phyloP scores from a whole-genome alignment of 2,113 vertebrate species.

The Donacobius atricapilla region DNA sequence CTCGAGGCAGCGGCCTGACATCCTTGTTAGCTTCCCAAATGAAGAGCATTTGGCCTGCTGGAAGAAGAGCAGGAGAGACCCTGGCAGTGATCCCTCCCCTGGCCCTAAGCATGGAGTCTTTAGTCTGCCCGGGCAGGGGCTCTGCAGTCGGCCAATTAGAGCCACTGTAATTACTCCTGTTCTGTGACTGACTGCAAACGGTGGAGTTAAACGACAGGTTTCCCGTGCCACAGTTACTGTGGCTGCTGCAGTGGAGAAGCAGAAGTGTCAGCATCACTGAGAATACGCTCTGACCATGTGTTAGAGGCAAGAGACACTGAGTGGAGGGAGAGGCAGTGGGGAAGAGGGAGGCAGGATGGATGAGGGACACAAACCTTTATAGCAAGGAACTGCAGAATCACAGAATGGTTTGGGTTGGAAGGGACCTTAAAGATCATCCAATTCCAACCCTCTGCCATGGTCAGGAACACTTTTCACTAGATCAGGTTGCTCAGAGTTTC shows the following conservation, averaged over 20 bases:
- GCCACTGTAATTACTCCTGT: conserved; percentile 9
- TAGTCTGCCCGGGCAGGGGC: conserved; percentile 4
- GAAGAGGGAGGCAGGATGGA: neutral
- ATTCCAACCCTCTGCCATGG: neutral
- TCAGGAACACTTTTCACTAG: neutral
- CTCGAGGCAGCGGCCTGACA: neutral
- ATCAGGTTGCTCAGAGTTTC: neutral
- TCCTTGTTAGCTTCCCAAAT: neutral
- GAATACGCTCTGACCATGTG: neutral
- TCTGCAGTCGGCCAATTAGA: conserved; percentile 19
- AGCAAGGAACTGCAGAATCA: neutral
- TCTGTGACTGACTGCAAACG: neutral
- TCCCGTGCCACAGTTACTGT: neutral
- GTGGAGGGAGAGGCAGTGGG: neutral
- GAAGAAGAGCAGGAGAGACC: neutral
- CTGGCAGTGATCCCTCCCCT: neutral
- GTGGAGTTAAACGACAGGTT: neutral
- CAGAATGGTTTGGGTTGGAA: neutral
- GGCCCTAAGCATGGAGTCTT: neutral
- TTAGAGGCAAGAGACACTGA: neutral
- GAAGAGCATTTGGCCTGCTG: neutral
- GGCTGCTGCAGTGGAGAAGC: neutral
- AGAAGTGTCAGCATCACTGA: neutral
- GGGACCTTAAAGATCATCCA: neutral
- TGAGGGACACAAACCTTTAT: neutral